Percentiles rank a stretch among this genome's conserved stretches.
Evolutionary conservation across 2,888 invertebrate genomes (phyloP).

Genomic region (Conomelus anceps): DNA sequence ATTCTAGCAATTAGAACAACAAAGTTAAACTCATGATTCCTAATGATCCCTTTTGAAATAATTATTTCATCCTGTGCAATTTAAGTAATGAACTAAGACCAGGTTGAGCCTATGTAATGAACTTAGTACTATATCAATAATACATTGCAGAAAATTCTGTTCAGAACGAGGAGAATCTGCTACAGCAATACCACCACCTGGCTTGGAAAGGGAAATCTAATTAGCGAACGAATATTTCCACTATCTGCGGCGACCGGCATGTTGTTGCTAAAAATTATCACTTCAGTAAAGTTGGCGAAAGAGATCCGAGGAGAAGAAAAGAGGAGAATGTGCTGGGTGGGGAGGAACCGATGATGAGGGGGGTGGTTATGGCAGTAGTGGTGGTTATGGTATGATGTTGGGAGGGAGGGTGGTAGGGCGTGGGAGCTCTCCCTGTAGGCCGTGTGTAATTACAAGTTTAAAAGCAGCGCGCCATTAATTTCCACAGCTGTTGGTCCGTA

Average conservation of each 20-base stretch:
- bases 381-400: background rate
- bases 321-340: slow-evolving; percentile 23
- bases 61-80: too few species aligned
- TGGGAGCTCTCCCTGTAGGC: background rate
- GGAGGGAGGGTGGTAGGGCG: background rate
- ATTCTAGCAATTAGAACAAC: too few species aligned
- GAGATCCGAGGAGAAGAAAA: slow-evolving; percentile 18
- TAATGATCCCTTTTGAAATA: too few species aligned
- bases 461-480: slow-evolving; percentile 10
- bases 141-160: background rate
- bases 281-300: slow-evolving; percentile 11
- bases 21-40: too few species aligned
- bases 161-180: background rate
- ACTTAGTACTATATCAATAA: too few species aligned
- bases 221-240: slow-evolving; percentile 5
- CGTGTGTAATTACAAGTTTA: slow-evolving; percentile 10
- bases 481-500: slow-evolving; percentile 11
- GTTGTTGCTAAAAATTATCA: slow-evolving; percentile 11
- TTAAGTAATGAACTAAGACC: too few species aligned
- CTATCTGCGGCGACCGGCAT: background rate
- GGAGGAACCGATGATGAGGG: slow-evolving; percentile 14
- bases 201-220: background rate
- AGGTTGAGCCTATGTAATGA: too few species aligned
- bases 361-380: background rate
- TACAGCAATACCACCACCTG: background rate